Percentiles rank a stretch among this genome's conserved stretches.
phyloP scores from a whole-genome alignment of 2,888 invertebrate species.

The Spilosoma lubricipeda region DNA sequence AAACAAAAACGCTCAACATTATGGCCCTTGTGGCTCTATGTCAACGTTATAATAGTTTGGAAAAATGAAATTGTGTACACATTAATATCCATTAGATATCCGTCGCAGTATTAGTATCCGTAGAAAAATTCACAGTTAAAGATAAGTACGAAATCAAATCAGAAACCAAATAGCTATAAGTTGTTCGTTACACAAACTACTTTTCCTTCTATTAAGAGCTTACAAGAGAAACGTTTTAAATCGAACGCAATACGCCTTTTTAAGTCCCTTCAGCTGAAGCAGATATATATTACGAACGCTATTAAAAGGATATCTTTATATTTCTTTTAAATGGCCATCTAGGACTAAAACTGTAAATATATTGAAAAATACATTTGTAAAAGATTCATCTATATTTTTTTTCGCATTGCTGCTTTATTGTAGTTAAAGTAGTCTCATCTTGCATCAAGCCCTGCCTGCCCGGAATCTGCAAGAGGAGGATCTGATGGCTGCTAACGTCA shows the following conservation, averaged over 20 bases:
- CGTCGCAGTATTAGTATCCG: too few relatives aligned
- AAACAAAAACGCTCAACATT: too few relatives aligned
- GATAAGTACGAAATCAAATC: constrained; percentile 37
- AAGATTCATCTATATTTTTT: background rate
- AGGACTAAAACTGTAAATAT: constrained; percentile 45
- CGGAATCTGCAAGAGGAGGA: too few relatives aligned
- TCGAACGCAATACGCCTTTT: constrained; percentile 29
- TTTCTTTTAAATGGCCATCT: constrained; percentile 51
- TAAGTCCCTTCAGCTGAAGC: constrained; percentile 18
- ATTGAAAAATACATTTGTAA: constrained; percentile 15
- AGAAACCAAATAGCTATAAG: constrained; percentile 35
- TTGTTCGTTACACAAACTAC: constrained; percentile 39
- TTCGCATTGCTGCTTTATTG: background rate
- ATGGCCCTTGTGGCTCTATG: too few relatives aligned
- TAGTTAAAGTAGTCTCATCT: too few relatives aligned
- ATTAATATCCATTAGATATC: background rate
- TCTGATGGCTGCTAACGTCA: too few relatives aligned
- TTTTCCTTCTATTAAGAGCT: constrained; percentile 46
- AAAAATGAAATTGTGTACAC: background rate
- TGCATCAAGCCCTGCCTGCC: too few relatives aligned
- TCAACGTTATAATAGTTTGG: background rate
- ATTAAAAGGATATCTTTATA: constrained; percentile 53
- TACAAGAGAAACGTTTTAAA: constrained; percentile 55
- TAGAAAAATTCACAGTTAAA: background rate
- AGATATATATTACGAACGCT: constrained; percentile 33